Base-by-base conservation (phyloP, 2,797 vertebrate species). In the Telmatherina bonti region DNA sequence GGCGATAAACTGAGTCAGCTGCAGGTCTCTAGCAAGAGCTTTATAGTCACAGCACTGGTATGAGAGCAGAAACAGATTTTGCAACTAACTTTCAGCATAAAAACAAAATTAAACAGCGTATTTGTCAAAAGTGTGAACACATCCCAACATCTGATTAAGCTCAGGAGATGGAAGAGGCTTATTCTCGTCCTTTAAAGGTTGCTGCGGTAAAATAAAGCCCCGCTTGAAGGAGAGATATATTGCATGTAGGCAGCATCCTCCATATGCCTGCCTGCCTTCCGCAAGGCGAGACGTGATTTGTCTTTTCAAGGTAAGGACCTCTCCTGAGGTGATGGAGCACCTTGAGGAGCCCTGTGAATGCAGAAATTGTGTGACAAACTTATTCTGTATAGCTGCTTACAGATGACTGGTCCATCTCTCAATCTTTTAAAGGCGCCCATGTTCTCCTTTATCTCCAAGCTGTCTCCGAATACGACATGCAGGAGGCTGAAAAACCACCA, bases 231-330 rank as follows among this genome's bases (percentile, higher is more conserved):
- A 70, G 45, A 74, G 33, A 77, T 81, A 41, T 45, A 79, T 72
- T 70, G n/a, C 20, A 7, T 31, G 51, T n/a, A 57, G 41, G 41
- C 61, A 58, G 57, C 54, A 22, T 71, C 59, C 58, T 75, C 74
- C 54, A 72, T 77, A 71, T 80, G 62, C 64, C 75, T 57, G 53
- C 55, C 66, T 33, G 64, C 52, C 63, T 82, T 78, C 76, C 70
- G 78, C 54, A 45, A 71, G 36, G 62, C 61, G 68, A 76, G 30
- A 64, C n/a, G 0, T 47, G 70, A 88, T 85, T 79, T 66, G 62
- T 91, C 89, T 88, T 82, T 57, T 84, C 86, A 81, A 83, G 80
- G 82, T 59, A 67, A 67, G 11, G 53, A 45, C 55, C 69, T 78
- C 53, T 70, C 65, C 56, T 13, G 62, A 45, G 62, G 68, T 79